Evolutionary conservation across 2,797 vertebrate species (phyloP).

Genomic region (Toxotes lorentzi): DNA sequence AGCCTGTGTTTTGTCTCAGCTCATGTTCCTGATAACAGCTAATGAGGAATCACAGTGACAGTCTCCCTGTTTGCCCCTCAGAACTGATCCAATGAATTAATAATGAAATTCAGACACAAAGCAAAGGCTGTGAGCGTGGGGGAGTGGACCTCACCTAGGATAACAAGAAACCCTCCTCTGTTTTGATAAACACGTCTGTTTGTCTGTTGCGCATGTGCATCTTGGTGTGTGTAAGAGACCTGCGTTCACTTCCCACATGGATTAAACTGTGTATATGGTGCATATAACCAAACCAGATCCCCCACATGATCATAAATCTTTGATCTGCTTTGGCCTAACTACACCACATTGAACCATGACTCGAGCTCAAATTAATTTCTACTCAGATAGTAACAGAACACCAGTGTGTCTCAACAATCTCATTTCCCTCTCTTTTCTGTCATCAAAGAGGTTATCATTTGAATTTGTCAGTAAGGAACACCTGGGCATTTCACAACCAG

Average conservation of each 20-base stretch:
- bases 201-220: neutral
- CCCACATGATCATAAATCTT: slow-evolving; percentile 25
- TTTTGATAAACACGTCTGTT: slow-evolving; percentile 14
- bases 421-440: slow-evolving; percentile 27
- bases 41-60: slow-evolving; percentile 68
- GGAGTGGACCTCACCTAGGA: slow-evolving; percentile 15
- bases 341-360: neutral
- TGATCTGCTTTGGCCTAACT: slow-evolving; percentile 23
- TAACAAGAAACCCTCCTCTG: slow-evolving; percentile 24
- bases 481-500: slow-evolving; percentile 64
- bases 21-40: slow-evolving; percentile 72
- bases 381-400: slow-evolving; percentile 37
- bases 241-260: neutral
- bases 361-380: slow-evolving; percentile 44
- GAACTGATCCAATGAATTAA: slow-evolving; percentile 52
- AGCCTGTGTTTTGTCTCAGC: slow-evolving; percentile 60
- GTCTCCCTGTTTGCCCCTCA: slow-evolving; percentile 43
- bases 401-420: slow-evolving; percentile 33
- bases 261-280: neutral
- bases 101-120: slow-evolving; percentile 59
- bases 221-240: slow-evolving; percentile 3
- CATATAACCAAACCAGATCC: slow-evolving; percentile 17
- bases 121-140: neutral
- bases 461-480: slow-evolving; percentile 64
- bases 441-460: slow-evolving; percentile 52